phyloP scores from a whole-genome alignment of 2,797 vertebrate species.

The Sebastes minor region DNA sequence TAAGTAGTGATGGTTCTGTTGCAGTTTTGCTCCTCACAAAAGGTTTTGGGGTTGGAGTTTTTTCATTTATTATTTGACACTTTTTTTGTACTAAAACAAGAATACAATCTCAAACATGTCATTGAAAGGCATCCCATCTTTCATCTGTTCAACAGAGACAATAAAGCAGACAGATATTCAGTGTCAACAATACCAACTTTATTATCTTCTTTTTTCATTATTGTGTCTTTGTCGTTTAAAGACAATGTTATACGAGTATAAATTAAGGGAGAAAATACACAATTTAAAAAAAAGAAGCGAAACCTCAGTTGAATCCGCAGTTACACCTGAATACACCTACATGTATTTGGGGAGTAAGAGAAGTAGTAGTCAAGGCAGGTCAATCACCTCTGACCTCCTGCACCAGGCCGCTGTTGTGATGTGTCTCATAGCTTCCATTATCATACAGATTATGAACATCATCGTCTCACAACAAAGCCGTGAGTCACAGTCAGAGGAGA shows the following conservation, averaged over 20 bases:
- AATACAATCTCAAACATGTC: not conserved
- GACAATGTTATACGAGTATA: constrained; percentile 77
- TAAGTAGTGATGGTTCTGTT: not conserved
- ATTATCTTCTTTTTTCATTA: constrained; percentile 70
- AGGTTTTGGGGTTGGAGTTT: not conserved
- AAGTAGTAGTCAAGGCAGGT: constrained; percentile 53
- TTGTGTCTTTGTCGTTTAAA: constrained; percentile 69
- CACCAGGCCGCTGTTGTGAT: constrained; percentile 50
- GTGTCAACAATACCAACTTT: constrained; percentile 78
- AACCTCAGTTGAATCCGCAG: constrained; percentile 53
- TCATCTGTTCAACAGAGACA: not conserved
- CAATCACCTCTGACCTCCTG: constrained; percentile 42
- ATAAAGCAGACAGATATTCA: constrained; percentile 47
- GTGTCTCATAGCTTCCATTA: constrained; percentile 25
- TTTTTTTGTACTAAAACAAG: not conserved
- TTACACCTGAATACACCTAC: constrained; percentile 63
- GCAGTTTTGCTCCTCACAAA: not conserved
- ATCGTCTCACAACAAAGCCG: constrained; percentile 28
- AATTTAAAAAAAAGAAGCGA: constrained; percentile 50
- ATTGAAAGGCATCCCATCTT: not conserved
- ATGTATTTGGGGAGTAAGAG: constrained; percentile 43
- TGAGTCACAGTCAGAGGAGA: constrained; percentile 40
- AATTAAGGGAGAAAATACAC: constrained; percentile 73
- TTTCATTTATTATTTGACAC: not conserved
- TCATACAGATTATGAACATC: constrained; percentile 5